Evolutionary conservation across 2,888 invertebrate species (phyloP), one percentile per base, ranked within the genome.

Genomic region (Scaptomyza polygonia): DNA sequence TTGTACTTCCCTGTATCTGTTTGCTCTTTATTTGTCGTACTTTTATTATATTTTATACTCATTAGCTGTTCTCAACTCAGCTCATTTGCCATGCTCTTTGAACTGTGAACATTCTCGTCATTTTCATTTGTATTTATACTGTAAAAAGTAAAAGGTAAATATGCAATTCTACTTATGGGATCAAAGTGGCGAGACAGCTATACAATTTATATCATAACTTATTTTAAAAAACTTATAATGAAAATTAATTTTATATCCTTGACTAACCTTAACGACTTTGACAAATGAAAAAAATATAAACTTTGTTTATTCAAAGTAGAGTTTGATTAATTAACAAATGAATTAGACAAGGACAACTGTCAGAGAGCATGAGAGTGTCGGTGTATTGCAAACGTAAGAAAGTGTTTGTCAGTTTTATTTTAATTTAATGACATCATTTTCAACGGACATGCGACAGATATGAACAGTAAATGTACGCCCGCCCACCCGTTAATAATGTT

Each of bases 361-460:
- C 11, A 66, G 53, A 56, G 49, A 51, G 49, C 44, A 51, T 65
- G 14, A 51, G 9, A 30, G 11, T 8, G 36, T 56, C 51, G 55
- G 51, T 67, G 47, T 56, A 8, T 34, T 8, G 40, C 30, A 18
- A 32, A 6, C 18, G 36, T 25, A 51, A 12, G 29, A 34, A 21
- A 16, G 42, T 42, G n/a, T 43, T 57, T 48, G 56, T 32, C 52
- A 49, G 30, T 69, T 69, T 63, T 59, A 72, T 70, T 67, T 64
- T 62, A 42, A 64, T 66, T 76, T 76, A 78, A 78, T 80, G 76
- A 73, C 76, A 76, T 75, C 63, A 67, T 74, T 77, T 59, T 79
- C 61, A 63, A 64, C 57, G 61, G 58, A 67, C 55, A 65, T 45
- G 67, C 79, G 69, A 76, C 70, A 54, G 70, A 51, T 77, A 63